Evolutionary conservation across 2,888 invertebrate genomes (phyloP).

Genomic region (Melanotus villosus): DNA sequence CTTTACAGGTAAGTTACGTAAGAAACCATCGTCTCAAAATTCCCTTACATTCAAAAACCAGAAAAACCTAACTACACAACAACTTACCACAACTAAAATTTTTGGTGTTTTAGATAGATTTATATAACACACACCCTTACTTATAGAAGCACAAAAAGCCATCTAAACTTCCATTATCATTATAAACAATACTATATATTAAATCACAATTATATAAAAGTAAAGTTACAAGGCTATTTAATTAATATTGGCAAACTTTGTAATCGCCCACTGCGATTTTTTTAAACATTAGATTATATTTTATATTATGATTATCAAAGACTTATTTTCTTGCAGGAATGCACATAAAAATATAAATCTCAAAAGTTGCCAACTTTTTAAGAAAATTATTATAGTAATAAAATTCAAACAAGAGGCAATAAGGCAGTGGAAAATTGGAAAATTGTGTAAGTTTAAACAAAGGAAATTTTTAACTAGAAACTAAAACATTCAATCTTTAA

Average conservation of each 20-base stretch:
- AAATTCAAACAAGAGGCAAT: neutral
- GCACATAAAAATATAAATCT: too few species aligned
- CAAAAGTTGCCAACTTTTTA: too few species aligned
- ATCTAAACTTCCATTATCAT: slow-evolving; percentile 9
- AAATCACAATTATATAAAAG: slow-evolving; percentile 14
- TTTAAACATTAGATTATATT: too few species aligned
- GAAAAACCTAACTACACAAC: neutral
- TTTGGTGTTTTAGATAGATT: neutral
- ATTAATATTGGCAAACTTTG: too few species aligned
- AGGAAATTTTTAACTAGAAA: neutral
- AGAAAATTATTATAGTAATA: too few species aligned
- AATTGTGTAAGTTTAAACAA: neutral
- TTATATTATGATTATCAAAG: too few species aligned
- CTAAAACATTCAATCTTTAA: slow-evolving; percentile 4
- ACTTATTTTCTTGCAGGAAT: too few species aligned
- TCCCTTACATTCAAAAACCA: too few species aligned
- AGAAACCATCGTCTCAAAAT: too few species aligned
- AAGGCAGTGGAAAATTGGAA: slow-evolving; percentile 1
- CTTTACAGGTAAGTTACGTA: too few species aligned
- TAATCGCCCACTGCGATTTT: too few species aligned
- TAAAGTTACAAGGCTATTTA: neutral
- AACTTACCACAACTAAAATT: slow-evolving; percentile 3
- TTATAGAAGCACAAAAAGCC: slow-evolving; percentile 1
- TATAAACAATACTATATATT: slow-evolving; percentile 10
- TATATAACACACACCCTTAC: neutral